These are phyloP conservation scores for Anhinga rufa DNA, from an alignment of 2,113 vertebrate species.

Conservation along the genomic window DNA sequence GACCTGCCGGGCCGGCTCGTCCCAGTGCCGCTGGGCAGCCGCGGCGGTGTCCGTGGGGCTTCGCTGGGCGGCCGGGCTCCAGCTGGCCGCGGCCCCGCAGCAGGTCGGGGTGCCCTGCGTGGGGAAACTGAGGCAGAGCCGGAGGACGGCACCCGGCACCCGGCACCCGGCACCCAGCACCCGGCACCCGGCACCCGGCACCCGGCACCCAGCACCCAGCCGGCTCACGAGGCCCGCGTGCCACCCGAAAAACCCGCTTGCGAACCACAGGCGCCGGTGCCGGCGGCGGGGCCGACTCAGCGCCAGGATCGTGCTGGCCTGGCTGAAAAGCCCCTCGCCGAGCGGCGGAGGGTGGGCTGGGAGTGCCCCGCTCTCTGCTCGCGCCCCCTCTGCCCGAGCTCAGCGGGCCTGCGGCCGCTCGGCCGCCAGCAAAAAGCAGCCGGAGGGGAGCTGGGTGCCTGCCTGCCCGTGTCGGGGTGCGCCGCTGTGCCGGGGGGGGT, in stretches of 20 bases:
- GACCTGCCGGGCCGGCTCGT: background rate
- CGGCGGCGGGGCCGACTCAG: background rate
- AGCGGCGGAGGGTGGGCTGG: no score
- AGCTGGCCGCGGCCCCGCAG: no score
- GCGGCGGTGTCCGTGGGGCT: fast-evolving
- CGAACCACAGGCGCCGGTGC: background rate
- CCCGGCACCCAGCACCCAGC: background rate
- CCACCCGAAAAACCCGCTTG: background rate
- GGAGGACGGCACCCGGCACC: background rate
- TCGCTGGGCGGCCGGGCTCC: no score
- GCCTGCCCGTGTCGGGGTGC: background rate
- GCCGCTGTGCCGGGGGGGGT: background rate
- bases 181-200: background rate
- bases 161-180: background rate
- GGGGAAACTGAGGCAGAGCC: background rate
- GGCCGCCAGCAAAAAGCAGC: background rate
- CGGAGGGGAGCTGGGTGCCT: background rate
- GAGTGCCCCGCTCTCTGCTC: background rate
- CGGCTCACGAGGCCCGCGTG: background rate
- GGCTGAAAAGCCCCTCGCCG: background rate
- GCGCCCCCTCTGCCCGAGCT: background rate
- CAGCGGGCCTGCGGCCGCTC: background rate
- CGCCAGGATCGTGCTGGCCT: background rate
- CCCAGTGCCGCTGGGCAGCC: background rate
- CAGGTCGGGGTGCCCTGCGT: background rate